Conservation (phyloP, 2,113 vertebrate species). For the Syrmaticus mikado region DNA sequence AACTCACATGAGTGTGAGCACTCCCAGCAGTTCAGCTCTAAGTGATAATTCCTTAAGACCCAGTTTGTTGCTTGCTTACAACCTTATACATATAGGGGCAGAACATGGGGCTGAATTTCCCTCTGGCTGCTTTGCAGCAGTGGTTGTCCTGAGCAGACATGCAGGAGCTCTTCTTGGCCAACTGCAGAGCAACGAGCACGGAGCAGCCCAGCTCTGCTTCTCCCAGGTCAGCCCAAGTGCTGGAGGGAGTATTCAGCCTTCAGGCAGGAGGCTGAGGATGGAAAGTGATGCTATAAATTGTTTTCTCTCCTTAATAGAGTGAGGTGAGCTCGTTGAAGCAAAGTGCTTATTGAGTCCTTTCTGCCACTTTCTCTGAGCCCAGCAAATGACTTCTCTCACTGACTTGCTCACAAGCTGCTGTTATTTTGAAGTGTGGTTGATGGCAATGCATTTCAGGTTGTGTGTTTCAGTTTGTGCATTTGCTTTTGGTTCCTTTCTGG, state of each 20-base stretch:
- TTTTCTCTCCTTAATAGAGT: not conserved
- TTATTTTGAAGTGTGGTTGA: not conserved
- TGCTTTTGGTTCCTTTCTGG: not conserved
- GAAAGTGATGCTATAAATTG: not conserved
- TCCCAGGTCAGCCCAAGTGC: not conserved
- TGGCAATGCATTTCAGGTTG: not conserved
- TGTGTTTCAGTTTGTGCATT: not conserved
- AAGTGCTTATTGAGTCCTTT: not conserved
- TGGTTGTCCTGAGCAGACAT: not conserved
- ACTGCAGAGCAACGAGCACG: not conserved
- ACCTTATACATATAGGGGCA: accelerated
- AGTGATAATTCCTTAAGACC: not conserved
- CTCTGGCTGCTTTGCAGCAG: not conserved
- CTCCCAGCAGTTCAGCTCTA: not conserved
- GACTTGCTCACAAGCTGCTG: not conserved
- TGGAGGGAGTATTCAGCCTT: not conserved
- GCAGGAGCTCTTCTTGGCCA: not conserved
- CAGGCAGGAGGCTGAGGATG: not conserved
- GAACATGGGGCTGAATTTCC: not conserved
- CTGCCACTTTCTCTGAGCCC: not conserved
- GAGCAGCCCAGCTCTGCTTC: not conserved
- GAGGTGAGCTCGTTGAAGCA: not conserved
- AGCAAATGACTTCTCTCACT: not conserved
- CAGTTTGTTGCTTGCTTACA: not conserved
- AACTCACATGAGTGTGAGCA: accelerated